phyloP scores from a whole-genome alignment of 1,140 invertebrate genomes.

The Vollenhovia emeryi region DNA sequence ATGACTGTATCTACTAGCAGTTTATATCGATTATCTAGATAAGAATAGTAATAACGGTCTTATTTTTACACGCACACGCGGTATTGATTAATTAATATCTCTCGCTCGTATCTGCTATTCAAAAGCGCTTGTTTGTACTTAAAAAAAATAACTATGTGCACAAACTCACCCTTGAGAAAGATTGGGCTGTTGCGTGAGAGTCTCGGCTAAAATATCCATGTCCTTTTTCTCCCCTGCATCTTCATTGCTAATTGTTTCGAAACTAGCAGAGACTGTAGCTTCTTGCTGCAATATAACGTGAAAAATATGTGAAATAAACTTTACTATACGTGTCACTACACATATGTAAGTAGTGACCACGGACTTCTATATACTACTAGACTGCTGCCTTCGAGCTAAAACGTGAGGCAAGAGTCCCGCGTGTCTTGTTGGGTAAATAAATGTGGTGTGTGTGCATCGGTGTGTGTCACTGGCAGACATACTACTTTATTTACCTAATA shows the following conservation, averaged over 20 bases:
- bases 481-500: too few relatives aligned
- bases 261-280: slow-evolving; percentile 53
- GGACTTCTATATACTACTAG: too few relatives aligned
- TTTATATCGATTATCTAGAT: not conserved
- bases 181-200: slow-evolving; percentile 79
- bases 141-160: not conserved
- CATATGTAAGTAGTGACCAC: not conserved
- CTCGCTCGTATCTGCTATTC: not conserved
- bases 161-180: slow-evolving; percentile 80
- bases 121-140: not conserved
- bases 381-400: too few relatives aligned
- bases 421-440: too few relatives aligned
- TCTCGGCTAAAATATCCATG: slow-evolving; percentile 75
- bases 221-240: slow-evolving; percentile 59
- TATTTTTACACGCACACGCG: not conserved
- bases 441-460: too few relatives aligned
- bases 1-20: not conserved
- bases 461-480: too few relatives aligned
- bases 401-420: too few relatives aligned
- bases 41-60: not conserved
- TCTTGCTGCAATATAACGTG: slow-evolving; percentile 65
- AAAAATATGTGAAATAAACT: slow-evolving; percentile 27
- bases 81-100: not conserved
- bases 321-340: too few relatives aligned
- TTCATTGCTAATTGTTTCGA: slow-evolving; percentile 48